A percentile compares a stretch with the other conserved stretches of the same genome.
phyloP scores from a whole-genome alignment of 1,140 invertebrate genomes.

The Lethrus apterus region DNA sequence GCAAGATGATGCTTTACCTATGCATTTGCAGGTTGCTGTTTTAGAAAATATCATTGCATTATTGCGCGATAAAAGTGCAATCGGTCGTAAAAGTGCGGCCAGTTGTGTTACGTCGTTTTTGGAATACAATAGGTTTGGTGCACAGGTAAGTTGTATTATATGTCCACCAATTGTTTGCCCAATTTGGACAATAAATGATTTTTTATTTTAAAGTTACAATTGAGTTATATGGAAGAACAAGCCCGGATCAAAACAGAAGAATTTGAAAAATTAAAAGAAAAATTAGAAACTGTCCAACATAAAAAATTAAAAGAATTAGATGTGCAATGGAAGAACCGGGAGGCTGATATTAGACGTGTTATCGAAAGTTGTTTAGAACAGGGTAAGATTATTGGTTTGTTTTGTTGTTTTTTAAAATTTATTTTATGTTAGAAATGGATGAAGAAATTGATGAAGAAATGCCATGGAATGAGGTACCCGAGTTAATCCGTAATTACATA shows the following conservation, averaged over 20 bases:
- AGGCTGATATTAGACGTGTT: conserved; percentile 20
- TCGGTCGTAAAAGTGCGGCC: conserved; percentile 56
- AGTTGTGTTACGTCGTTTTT: conserved; percentile 33
- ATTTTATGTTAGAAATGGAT: conserved; percentile 13
- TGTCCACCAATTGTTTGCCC: neutral
- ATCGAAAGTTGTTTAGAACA: conserved; percentile 24
- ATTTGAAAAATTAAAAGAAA: conserved; percentile 19
- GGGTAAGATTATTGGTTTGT: conserved; percentile 22
- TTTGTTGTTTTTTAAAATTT: neutral
- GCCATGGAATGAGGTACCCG: neutral
- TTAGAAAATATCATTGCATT: conserved; percentile 48
- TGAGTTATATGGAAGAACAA: conserved; percentile 23
- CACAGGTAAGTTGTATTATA: conserved; percentile 25
- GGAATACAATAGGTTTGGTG: conserved; percentile 28
- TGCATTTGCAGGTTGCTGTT: conserved; percentile 48
- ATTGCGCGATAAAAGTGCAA: conserved; percentile 57
- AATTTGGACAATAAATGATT: neutral
- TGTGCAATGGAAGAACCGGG: conserved; percentile 26
- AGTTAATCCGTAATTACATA: conserved; percentile 8
- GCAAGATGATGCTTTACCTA: conserved; percentile 53
- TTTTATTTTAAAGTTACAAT: conserved; percentile 25
- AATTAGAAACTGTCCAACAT: conserved; percentile 21
- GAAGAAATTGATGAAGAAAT: conserved; percentile 15
- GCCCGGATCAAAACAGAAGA: conserved; percentile 19
- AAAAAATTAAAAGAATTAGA: conserved; percentile 24